A percentile compares a stretch with the other conserved stretches of the same genome.
phyloP scores from a whole-genome alignment of 2,797 vertebrate species.

The Falco cherrug region DNA sequence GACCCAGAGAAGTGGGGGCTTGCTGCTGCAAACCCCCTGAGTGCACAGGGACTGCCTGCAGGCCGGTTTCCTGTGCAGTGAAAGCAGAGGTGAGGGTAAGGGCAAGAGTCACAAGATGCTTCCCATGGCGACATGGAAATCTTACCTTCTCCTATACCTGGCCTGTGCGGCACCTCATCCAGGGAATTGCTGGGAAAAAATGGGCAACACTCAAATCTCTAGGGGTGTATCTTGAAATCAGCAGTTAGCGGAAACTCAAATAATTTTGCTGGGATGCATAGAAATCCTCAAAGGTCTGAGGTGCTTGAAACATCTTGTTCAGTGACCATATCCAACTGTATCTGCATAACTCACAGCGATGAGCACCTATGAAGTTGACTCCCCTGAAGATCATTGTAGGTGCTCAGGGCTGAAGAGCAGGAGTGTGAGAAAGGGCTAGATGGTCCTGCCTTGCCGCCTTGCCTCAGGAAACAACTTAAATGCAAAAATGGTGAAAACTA shows the following conservation, averaged over 20 bases:
- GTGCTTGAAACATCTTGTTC: background rate
- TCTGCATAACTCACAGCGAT: background rate
- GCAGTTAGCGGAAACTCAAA: background rate
- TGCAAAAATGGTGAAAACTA: background rate
- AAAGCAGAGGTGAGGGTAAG: background rate
- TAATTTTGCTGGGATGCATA: background rate
- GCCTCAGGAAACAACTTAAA: background rate
- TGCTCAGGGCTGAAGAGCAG: background rate
- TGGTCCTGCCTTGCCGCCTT: background rate
- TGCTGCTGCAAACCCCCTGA: background rate
- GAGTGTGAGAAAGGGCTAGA: background rate
- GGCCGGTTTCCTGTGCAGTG: background rate
- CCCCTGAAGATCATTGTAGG: background rate
- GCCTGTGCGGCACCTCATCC: background rate
- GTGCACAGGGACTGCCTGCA: background rate
- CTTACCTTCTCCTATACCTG: background rate
- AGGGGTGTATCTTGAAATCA: background rate
- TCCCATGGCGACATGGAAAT: background rate
- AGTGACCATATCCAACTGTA: background rate
- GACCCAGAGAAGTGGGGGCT: background rate
- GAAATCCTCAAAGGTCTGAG: background rate
- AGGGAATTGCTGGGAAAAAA: background rate
- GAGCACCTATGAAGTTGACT: background rate
- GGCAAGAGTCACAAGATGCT: background rate
- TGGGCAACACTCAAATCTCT: background rate